Evolutionary conservation across 2,113 vertebrate genomes (phyloP), one percentile per base, ranked within the genome.

Genomic region (Suricata suricatta): DNA sequence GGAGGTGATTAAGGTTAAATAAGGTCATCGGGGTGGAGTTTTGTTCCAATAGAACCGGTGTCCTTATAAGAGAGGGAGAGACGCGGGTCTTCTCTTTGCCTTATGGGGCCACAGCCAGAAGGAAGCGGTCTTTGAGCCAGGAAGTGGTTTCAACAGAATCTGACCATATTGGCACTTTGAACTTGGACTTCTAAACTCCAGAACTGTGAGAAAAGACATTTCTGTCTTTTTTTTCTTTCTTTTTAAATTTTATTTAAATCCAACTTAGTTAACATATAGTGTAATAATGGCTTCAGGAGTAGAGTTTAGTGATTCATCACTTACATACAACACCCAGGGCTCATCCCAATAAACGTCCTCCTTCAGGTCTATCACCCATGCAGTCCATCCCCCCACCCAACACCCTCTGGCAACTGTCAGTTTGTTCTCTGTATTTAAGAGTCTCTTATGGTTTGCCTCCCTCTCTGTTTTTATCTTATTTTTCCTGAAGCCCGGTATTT

Each of bases 1-100:
- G n/a, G 84, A 63, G 25, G n/a, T 31, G 15, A 88, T 17, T 38
- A n/a, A 88, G 15, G 69, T 63, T 79, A 77, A 64, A 41, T 17
- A 23, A 92, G 13, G 54, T 77, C 12, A 5, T 35, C 33, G 7
- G 63, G 44, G n/a, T 44, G 17, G 38, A 79, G 29, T 17, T 25
- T 38, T 41, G 35, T 31, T 11, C n/a, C 10, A 5, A 57, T 0
- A 64, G 66, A 44, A 38, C 11, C 4, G 74, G 68, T 52, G 68
- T n/a, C 47, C 19, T 68, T 12, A 19, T 35, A 69, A 33, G 50
- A 82, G 35, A 97, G 69, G 25, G 29, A 84, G n/a, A 3, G 25
- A 57, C 0, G 2, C 0, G 0, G 25, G 17, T 4, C 0, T 8
- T 23, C 1, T 16, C 21, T 91, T 16, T 3, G 66, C 23, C 21